These are phyloP conservation scores for Falco punctatus DNA, from an alignment of 2,113 vertebrate species.

Conservation along the genomic window DNA sequence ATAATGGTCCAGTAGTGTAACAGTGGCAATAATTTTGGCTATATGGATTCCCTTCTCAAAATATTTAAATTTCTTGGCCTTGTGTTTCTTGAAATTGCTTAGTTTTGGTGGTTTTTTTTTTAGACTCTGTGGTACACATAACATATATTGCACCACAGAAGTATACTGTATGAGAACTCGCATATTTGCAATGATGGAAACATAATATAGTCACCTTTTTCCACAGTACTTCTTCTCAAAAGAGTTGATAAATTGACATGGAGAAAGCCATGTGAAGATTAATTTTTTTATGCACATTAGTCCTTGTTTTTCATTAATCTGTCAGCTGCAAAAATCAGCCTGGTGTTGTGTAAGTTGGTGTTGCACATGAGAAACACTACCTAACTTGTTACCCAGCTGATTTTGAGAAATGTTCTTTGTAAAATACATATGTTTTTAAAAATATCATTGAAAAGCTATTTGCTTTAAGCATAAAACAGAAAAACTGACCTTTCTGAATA, in stretches of 20 bases:
- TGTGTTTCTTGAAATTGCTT: not conserved
- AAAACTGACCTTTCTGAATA: not conserved
- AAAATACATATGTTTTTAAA: not conserved
- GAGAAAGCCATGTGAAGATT: not conserved
- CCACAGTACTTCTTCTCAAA: not conserved
- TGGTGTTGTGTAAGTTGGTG: not conserved
- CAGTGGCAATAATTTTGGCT: not conserved
- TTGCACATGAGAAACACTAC: not conserved
- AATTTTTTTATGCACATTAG: not conserved
- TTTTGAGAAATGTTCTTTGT: not conserved
- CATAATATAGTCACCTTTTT: not conserved
- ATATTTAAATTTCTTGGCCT: not conserved
- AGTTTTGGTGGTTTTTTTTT: not conserved
- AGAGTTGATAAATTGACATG: not conserved
- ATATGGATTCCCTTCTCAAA: not conserved
- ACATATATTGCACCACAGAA: not conserved
- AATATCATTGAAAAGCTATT: not conserved
- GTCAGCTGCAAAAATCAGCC: not conserved
- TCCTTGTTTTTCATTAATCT: not conserved
- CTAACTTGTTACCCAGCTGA: not conserved
- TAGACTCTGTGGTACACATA: not conserved
- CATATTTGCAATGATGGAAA: not conserved
- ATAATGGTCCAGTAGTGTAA: not conserved
- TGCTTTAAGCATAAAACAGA: not conserved
- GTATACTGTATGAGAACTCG: not conserved